These are phyloP conservation scores for Aegotheles bennettii DNA, from an alignment of 2,113 vertebrate genomes.

Conservation along the genomic window DNA sequence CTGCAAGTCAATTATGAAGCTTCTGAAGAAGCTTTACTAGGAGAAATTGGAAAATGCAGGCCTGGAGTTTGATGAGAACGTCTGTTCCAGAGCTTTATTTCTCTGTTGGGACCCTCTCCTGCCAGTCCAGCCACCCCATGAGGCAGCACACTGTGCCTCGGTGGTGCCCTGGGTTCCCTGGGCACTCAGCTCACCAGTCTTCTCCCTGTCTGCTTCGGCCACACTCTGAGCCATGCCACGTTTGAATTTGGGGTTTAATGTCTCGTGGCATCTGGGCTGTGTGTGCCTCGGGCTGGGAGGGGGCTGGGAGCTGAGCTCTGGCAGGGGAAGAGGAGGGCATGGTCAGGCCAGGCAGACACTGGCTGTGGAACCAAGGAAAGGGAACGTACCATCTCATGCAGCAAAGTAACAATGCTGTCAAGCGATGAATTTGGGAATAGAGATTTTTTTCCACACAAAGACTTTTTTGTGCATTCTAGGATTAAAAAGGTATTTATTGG, in stretches of 20 bases:
- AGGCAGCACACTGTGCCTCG: neutral
- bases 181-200: rapidly evolving
- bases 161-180: neutral
- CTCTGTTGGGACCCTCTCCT: no score
- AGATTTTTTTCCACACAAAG: neutral
- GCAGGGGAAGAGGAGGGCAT: no score
- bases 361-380: neutral
- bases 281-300: neutral
- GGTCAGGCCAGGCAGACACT: neutral
- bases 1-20: neutral
- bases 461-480: neutral
- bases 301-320: neutral
- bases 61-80: neutral
- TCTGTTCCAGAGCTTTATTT: rapidly evolving
- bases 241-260: neutral
- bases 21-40: neutral
- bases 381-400: neutral
- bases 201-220: rapidly evolving
- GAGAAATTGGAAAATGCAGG: neutral
- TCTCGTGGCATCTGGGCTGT: neutral
- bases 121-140: rapidly evolving
- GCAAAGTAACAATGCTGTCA: rapidly evolving
- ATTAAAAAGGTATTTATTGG: neutral
- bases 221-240: neutral
- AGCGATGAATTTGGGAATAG: rapidly evolving